These are phyloP conservation scores for Colinus virginianus DNA, from an alignment of 2,113 vertebrate species.

Conservation along the genomic window DNA sequence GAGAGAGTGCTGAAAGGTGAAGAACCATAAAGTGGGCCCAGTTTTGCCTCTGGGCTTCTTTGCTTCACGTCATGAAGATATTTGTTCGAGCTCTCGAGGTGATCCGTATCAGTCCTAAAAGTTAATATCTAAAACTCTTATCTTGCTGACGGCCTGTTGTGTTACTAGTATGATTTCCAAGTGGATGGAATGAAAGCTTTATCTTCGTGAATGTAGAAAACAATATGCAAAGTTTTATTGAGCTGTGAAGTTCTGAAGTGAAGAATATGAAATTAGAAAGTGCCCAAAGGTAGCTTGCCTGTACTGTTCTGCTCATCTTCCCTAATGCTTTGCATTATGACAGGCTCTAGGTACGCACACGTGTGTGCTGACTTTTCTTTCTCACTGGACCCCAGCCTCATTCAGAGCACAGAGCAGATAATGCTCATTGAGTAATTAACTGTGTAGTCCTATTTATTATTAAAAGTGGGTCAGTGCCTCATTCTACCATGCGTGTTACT, in stretches of 20 bases:
- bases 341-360: background rate
- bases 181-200: background rate
- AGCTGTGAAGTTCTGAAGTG: background rate
- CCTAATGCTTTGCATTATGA: background rate
- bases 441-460: slow-evolving; percentile 61
- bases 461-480: slow-evolving; percentile 71
- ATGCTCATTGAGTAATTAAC: slow-evolving; percentile 67
- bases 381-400: background rate
- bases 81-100: background rate
- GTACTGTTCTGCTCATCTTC: background rate
- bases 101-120: background rate
- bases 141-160: background rate
- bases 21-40: background rate
- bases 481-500: slow-evolving; percentile 45
- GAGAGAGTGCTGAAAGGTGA: background rate
- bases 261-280: background rate
- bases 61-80: background rate
- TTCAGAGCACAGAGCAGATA: slow-evolving; percentile 25
- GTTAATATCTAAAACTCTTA: background rate
- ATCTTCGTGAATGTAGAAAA: background rate
- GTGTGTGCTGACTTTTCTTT: background rate
- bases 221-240: background rate
- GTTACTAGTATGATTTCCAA: background rate
- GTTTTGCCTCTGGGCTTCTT: background rate
- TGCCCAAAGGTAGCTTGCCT: background rate